Evolutionary conservation across 2,113 vertebrate genomes (phyloP), one percentile per base, ranked within the genome.

Genomic region (Oxyruncus cristatus): DNA sequence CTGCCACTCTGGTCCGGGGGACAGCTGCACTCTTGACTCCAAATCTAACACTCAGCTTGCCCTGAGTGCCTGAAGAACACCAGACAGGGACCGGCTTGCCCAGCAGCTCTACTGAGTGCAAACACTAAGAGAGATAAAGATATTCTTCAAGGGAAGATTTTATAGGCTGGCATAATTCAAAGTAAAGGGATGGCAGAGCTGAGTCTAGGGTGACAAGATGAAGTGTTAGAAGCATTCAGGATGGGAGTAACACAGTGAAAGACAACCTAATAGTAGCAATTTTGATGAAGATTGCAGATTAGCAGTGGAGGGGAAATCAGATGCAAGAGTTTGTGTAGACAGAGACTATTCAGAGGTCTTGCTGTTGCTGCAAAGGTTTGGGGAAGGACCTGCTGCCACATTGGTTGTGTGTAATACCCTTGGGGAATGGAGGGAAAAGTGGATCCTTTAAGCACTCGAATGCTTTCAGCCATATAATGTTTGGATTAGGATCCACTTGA

Each of bases 401-500:
- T 50, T 50, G 42, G 28, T 91, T 78, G 62, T 91, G 65, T 10
- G 1, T 50, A 41, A 81, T 62, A n/a, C 58, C 56, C 72, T n/a
- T 37, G 72, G 35, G 55, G 85, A 70, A 8, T 4, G 23, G 41
- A 70, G 66, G 79, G 80, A 74, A 95, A 89, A 92, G 81, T 88
- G 83, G 88, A 92, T 91, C 80, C 76, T 95, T 94, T 70, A 80
- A 93, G 73, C 76, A 66, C 92, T 91, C 4, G 0, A 85, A 93
- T 85, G 83, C 86, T 93, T 95, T 85, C 86, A 93, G 76, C 71
- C 73, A 76, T 73, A 30, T 71, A 86, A 91, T 92, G 86, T 91
- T 94, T 89, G 94, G 92, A 96, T 95, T 94, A 93, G 61, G 92
- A 94, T 55, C 90, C 89, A 85, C 96, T 94, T 44, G 41, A 95